phyloP scores from a whole-genome alignment of 2,888 invertebrate species.

The Mechanitis messenoides region DNA sequence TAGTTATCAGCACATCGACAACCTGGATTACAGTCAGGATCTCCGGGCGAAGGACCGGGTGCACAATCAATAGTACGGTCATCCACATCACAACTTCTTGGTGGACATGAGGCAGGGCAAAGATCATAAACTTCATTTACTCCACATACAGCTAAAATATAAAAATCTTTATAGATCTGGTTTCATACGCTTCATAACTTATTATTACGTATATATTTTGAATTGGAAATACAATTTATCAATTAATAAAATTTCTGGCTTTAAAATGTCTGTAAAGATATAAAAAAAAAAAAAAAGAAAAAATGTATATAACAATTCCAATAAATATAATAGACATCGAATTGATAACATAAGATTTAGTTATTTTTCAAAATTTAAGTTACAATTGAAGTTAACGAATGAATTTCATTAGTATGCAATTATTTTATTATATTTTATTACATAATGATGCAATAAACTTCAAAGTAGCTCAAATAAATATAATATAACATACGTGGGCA shows the following conservation, averaged over 20 bases:
- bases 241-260: too few species aligned
- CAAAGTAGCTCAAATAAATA: neutral
- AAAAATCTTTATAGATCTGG: constrained; percentile 22
- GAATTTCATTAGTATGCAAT: constrained; percentile 1
- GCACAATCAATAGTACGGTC: constrained; percentile 9
- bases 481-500: constrained; percentile 30
- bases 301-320: too few species aligned
- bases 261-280: too few species aligned
- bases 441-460: neutral
- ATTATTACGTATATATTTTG: neutral
- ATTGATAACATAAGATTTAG: too few species aligned
- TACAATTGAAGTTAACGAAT: too few species aligned
- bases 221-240: constrained; percentile 22
- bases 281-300: too few species aligned
- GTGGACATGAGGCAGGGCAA: constrained; percentile 11
- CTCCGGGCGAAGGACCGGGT: constrained; percentile 1
- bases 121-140: constrained; percentile 13
- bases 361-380: too few species aligned
- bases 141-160: constrained; percentile 30
- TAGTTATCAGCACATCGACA: constrained; percentile 15
- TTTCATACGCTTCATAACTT: constrained; percentile 27
- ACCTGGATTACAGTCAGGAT: constrained; percentile 9
- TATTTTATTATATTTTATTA: neutral
- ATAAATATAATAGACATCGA: too few species aligned
- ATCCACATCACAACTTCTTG: constrained; percentile 11